Percentiles rank a stretch among this genome's conserved stretches.
Evolutionary conservation across 35 echinoderm and acorn worm species (phyloP).

Genomic region (Diadema setosum): DNA sequence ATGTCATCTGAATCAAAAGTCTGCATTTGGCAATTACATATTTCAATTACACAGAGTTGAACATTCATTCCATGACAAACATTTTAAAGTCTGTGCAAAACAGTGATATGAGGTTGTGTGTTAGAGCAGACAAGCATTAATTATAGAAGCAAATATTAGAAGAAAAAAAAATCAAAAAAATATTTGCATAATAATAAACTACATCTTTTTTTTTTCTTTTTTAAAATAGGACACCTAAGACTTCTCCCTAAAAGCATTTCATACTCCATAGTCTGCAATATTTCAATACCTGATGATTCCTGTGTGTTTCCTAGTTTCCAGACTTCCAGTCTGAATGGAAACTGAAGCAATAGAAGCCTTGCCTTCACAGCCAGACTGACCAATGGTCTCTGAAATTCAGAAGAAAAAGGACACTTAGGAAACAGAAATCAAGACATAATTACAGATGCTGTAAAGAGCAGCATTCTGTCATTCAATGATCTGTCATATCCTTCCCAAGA

Average conservation of each 20-base stretch:
- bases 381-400: conserved; percentile 76
- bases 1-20: too few relatives aligned
- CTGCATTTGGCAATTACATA: too few relatives aligned
- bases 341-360: conserved; percentile 71
- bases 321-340: conserved; percentile 56
- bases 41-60: too few relatives aligned
- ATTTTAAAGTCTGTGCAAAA: too few relatives aligned
- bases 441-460: too few relatives aligned
- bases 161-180: neutral
- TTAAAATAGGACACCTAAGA: neutral
- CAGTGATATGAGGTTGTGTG: neutral
- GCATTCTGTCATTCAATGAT: too few relatives aligned
- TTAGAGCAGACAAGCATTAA: neutral
- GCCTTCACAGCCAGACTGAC: conserved; percentile 54
- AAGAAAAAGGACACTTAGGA: too few relatives aligned
- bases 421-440: too few relatives aligned
- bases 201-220: neutral
- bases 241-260: neutral
- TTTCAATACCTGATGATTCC: conserved; percentile 20
- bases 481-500: too few relatives aligned
- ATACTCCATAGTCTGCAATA: neutral
- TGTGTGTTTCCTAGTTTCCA: conserved; percentile 82
- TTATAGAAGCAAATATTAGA: neutral
- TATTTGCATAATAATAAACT: neutral
- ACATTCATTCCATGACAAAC: too few relatives aligned